Base-by-base conservation (phyloP, 2,113 vertebrate genomes). In the Hemiscyllium ocellatum region DNA sequence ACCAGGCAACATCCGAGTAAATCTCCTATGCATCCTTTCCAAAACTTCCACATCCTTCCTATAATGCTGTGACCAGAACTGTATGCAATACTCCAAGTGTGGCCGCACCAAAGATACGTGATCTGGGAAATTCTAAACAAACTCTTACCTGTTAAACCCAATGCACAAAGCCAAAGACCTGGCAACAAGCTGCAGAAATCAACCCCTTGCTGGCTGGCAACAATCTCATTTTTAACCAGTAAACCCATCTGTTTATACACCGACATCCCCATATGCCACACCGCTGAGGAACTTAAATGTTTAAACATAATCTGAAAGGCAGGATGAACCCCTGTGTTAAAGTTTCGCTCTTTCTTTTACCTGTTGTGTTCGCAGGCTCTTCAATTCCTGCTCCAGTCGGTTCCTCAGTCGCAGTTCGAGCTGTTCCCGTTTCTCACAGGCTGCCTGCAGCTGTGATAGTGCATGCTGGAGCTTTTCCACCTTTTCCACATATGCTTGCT, bases 331-430 rank as follows among this genome's bases (percentile, higher is more conserved):
- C 13, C n/a, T 19, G 78, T 37, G n/a, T 13, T 19, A 37, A 19
- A 37, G n/a, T 42, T 83, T 4, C 33, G 56, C 13, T 26, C 1
- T 1, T 22, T n/a, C 13, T 15, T 17, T 93, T 96, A 99, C 99
- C 98, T 99, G 99, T 95, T 99, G 98, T 1, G 98, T 97, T 80
- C 99, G 97, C 96, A 99, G 97, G 95, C 98, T 99, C 97, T 99
- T 99, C 97, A 99, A 98, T 95, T 99, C 99, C 97, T 99, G 99
- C 98, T 99, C 99, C 94, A 99, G 97, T 72, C 99, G 98, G 0
- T 98, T 99, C 37, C 99, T 98, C 94, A 99, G 97, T 52, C 98
- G 97, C 95, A 99, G 97, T 96, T 99, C 99, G 52, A 99, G 97
- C 87, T 98, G 97, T 96, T 99, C 99, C 1, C 99, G 97, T 97